phyloP scores from a whole-genome alignment of 1,140 invertebrate species.

The Caerostris darwini region DNA sequence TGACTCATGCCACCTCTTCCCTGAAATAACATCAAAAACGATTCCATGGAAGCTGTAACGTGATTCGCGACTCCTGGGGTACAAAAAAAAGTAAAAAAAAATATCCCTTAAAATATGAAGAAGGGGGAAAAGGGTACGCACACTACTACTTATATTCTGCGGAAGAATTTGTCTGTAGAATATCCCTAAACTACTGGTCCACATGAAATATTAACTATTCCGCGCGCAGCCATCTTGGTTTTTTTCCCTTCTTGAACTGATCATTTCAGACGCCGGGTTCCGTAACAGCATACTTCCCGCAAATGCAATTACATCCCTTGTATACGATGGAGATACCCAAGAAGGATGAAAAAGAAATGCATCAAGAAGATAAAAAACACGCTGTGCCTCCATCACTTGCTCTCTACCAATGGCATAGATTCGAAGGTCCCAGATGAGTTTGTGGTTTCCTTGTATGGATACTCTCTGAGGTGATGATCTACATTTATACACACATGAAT shows the following conservation, averaged over 20 bases:
- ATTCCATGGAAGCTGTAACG: not conserved
- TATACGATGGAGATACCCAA: constrained; percentile 44
- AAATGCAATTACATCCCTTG: constrained; percentile 68
- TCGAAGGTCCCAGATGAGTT: constrained; percentile 52
- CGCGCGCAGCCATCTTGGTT: constrained; percentile 24
- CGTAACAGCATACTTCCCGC: constrained; percentile 63
- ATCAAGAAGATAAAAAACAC: not conserved
- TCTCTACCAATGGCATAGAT: constrained; percentile 21
- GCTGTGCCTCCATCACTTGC: constrained; percentile 51
- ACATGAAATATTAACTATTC: constrained; percentile 74
- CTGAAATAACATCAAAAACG: constrained; percentile 51
- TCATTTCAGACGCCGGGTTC: constrained; percentile 64
- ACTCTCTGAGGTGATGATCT: not conserved
- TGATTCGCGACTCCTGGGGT: not conserved
- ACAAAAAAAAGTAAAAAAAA: not conserved
- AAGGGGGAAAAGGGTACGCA: constrained; percentile 50
- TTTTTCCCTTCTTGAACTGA: constrained; percentile 28
- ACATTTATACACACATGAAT: not conserved
- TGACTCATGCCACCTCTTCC: constrained; percentile 51
- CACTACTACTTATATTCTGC: constrained; percentile 36
- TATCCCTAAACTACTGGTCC: constrained; percentile 54
- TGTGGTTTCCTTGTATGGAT: constrained; percentile 38
- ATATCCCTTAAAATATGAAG: constrained; percentile 62
- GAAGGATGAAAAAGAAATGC: constrained; percentile 33
- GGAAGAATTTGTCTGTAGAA: constrained; percentile 53